These are phyloP conservation scores for Ethmia dodecea DNA, from an alignment of 2,888 invertebrate genomes.

Conservation along the genomic window DNA sequence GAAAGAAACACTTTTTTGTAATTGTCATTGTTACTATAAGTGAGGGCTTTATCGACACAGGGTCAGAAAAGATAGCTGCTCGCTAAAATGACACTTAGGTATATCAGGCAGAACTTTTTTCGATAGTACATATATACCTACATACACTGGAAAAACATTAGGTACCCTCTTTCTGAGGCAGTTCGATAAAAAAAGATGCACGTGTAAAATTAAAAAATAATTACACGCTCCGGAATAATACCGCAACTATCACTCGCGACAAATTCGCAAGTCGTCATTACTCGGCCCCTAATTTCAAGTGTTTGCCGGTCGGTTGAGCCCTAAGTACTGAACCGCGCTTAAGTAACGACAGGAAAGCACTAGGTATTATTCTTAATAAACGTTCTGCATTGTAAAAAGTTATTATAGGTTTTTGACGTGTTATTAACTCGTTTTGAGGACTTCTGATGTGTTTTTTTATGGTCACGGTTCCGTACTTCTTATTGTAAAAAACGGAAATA, in stretches of 20 bases:
- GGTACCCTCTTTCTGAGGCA: no score
- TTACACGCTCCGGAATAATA: conserved; percentile 31
- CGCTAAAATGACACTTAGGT: no score
- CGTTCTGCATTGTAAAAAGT: conserved; percentile 2
- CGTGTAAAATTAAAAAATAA: no score
- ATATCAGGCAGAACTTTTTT: no score
- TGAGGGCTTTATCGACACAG: no score
- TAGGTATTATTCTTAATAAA: conserved; percentile 18
- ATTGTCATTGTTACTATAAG: no score
- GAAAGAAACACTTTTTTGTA: no score
- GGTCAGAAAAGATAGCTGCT: no score
- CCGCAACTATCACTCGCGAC: no score
- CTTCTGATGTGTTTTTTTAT: conserved; percentile 29
- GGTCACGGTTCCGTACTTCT: not conserved
- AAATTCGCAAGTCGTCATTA: conserved; percentile 28
- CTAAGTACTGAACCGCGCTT: conserved; percentile 29
- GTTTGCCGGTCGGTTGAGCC: conserved; percentile 39
- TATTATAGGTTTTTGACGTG: conserved; percentile 12
- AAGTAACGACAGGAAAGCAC: conserved; percentile 22
- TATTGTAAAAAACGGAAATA: not conserved
- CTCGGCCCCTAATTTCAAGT: conserved; percentile 32
- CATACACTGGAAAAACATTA: no score
- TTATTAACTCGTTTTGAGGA: conserved; percentile 45
- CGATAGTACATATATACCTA: no score
- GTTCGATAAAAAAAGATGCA: no score